A percentile compares a stretch with the other conserved stretches of the same genome.
Conservation (phyloP, 2,888 invertebrate species). For the Watsonalla cultraria region DNA sequence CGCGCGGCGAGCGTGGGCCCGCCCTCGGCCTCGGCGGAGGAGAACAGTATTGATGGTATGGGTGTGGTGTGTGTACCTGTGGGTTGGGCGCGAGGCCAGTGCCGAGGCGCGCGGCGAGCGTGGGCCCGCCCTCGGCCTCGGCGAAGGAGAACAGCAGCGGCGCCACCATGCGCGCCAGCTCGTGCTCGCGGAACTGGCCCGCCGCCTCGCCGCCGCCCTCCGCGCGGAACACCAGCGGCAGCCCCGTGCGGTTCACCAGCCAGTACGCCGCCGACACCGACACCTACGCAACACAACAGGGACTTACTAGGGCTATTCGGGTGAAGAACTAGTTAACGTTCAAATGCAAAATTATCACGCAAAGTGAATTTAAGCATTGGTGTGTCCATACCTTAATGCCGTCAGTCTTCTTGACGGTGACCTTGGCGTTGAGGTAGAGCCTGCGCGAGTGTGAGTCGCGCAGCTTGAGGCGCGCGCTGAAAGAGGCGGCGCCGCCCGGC, state of each 20-base stretch:
- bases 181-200: slow-evolving; percentile 97
- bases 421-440: slow-evolving; percentile 85
- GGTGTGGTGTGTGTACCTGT: too few species aligned
- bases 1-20: slow-evolving; percentile 80
- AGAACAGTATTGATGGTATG: too few species aligned
- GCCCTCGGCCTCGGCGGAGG: neutral
- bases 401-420: slow-evolving; percentile 55
- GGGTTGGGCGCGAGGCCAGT: slow-evolving; percentile 72
- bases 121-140: slow-evolving; percentile 91
- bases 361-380: neutral
- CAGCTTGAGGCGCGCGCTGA: slow-evolving; percentile 84
- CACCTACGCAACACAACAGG: slow-evolving; percentile 62
- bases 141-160: slow-evolving; percentile 96
- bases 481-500: slow-evolving; percentile 74
- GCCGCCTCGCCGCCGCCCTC: slow-evolving; percentile 87
- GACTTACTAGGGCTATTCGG: too few species aligned
- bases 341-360: neutral
- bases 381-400: slow-evolving; percentile 67
- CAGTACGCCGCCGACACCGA: slow-evolving; percentile 92
- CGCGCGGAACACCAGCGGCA: slow-evolving; percentile 97
- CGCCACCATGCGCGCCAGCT: slow-evolving; percentile 93
- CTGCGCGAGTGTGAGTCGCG: slow-evolving; percentile 85
- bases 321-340: neutral
- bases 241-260: slow-evolving; percentile 96
- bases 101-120: slow-evolving; percentile 88